These are phyloP conservation scores for Neocloeon triangulifer DNA, from an alignment of 1,140 invertebrate genomes.

Conservation along the genomic window DNA sequence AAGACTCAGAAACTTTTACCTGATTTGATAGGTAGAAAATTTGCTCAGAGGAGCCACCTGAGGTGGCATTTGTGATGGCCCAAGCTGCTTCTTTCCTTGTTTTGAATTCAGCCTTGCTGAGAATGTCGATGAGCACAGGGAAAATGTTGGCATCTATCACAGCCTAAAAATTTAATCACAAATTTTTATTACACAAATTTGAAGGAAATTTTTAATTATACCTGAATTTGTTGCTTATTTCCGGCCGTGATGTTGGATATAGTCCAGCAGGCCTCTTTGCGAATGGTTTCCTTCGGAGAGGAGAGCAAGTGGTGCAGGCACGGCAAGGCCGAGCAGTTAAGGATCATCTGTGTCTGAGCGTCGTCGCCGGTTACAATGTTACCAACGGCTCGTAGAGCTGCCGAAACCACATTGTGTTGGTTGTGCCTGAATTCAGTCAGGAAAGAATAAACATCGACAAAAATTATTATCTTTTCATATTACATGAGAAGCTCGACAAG, in stretches of 20 bases:
- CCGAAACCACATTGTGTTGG: slow-evolving; percentile 79
- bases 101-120: slow-evolving; percentile 85
- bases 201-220: too few species aligned
- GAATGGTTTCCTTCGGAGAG: slow-evolving; percentile 60
- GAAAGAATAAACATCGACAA: slow-evolving; percentile 1
- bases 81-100: slow-evolving; percentile 94
- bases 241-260: slow-evolving; percentile 96
- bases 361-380: slow-evolving; percentile 98
- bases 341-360: slow-evolving; percentile 81
- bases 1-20: too few species aligned
- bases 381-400: slow-evolving; percentile 82
- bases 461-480: slow-evolving; percentile 18
- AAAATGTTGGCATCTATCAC: slow-evolving; percentile 94
- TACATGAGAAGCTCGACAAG: slow-evolving; percentile 86
- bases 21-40: slow-evolving; percentile 41
- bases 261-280: slow-evolving; percentile 96
- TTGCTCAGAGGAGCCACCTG: slow-evolving; percentile 81
- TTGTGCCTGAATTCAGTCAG: slow-evolving; percentile 38
- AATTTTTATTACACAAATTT: too few species aligned
- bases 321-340: slow-evolving; percentile 76
- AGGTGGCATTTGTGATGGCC: slow-evolving; percentile 95
- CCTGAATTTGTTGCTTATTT: slow-evolving; percentile 80
- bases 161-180: slow-evolving; percentile 53
- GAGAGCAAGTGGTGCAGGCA: slow-evolving; percentile 62
- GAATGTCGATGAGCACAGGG: slow-evolving; percentile 72